A percentile compares a stretch with the other conserved stretches of the same genome.
These are phyloP conservation scores for Bombus balteatus DNA, from an alignment of 1,140 invertebrate genomes.

Conservation along the genomic window DNA sequence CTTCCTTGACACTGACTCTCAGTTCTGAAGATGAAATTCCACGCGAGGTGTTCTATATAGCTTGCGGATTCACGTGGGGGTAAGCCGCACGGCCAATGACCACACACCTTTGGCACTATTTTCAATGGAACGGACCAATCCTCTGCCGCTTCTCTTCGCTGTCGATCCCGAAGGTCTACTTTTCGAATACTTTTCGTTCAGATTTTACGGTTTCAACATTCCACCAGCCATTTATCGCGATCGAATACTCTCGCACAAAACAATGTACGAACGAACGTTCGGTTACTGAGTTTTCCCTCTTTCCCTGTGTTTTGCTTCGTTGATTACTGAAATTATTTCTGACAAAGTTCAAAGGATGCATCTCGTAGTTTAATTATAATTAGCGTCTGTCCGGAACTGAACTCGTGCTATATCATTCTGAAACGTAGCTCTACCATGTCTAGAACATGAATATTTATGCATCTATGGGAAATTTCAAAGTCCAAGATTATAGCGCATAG, in stretches of 20 bases:
- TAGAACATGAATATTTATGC: too few relatives aligned
- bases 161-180: conserved; percentile 53
- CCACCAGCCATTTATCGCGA: background rate
- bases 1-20: conserved; percentile 81
- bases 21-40: conserved; percentile 82
- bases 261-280: background rate
- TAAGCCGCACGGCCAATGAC: conserved; percentile 76
- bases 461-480: too few relatives aligned
- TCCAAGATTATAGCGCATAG: too few relatives aligned
- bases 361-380: background rate
- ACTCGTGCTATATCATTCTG: background rate
- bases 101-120: conserved; percentile 73
- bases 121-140: conserved; percentile 76
- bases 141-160: background rate
- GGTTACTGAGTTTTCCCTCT: background rate
- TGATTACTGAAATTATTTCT: background rate
- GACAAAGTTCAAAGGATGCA: background rate
- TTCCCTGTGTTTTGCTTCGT: background rate
- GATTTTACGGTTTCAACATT: conserved; percentile 37
- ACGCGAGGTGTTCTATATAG: conserved; percentile 81
- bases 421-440: too few relatives aligned
- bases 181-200: conserved; percentile 38
- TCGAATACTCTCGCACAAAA: conserved; percentile 6
- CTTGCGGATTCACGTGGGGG: conserved; percentile 76
- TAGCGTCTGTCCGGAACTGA: background rate